Conservation (phyloP, 2,113 vertebrate genomes). For the Spheniscus mendiculus region DNA sequence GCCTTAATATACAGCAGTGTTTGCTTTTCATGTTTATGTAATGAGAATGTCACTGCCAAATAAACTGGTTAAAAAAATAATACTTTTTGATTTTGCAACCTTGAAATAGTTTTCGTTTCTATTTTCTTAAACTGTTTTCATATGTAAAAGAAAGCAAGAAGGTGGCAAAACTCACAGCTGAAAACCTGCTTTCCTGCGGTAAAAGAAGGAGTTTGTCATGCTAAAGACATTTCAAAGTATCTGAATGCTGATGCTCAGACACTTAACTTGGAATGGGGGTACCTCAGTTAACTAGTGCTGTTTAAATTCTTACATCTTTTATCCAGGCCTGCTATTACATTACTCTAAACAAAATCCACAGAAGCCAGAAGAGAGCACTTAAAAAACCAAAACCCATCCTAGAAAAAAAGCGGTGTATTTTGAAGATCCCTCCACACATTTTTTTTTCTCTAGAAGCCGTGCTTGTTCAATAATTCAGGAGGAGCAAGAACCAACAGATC, state of each 20-base stretch:
- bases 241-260: neutral
- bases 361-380: neutral
- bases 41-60: neutral
- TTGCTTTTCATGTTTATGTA: conserved; percentile 35
- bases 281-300: neutral
- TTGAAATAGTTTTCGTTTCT: neutral
- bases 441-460: conserved; percentile 60
- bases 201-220: neutral
- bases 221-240: neutral
- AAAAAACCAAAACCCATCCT: neutral
- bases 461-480: conserved; percentile 88
- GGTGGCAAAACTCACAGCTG: neutral
- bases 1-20: neutral
- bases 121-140: conserved; percentile 8
- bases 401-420: neutral
- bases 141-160: neutral
- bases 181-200: neutral
- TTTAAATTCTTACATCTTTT: neutral
- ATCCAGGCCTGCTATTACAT: neutral
- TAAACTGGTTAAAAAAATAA: neutral
- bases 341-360: neutral
- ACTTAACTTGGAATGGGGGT: neutral
- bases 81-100: neutral
- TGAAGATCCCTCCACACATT: neutral
- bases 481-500: conserved; percentile 84